phyloP scores from a whole-genome alignment of 1,140 invertebrate genomes.

The Zaprionus inermis region DNA sequence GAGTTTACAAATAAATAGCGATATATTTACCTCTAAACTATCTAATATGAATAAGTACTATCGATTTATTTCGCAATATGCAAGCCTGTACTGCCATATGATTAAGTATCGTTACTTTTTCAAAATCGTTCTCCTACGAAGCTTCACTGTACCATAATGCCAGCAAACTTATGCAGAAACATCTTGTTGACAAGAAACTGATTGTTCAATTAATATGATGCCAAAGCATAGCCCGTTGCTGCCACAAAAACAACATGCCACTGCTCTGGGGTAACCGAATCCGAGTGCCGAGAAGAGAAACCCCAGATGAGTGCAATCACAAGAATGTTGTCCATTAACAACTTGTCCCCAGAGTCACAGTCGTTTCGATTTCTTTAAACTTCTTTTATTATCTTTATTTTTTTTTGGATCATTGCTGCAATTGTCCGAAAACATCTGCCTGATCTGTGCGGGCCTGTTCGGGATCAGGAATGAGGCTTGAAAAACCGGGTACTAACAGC shows the following conservation, averaged over 20 bases:
- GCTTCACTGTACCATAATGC: slow-evolving; percentile 40
- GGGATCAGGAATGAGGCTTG: neutral
- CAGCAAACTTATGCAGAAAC: slow-evolving; percentile 26
- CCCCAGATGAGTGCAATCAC: slow-evolving; percentile 50
- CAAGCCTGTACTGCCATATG: no score
- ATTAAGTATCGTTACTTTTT: neutral
- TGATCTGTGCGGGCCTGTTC: slow-evolving; percentile 31
- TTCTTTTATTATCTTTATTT: neutral
- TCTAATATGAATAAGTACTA: no score
- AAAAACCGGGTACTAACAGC: slow-evolving; percentile 26
- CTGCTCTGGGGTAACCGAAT: slow-evolving; percentile 10
- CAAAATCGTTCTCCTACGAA: neutral
- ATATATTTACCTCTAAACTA: no score
- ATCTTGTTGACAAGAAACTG: slow-evolving; percentile 62
- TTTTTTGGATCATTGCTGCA: slow-evolving; percentile 11
- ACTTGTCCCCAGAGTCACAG: slow-evolving; percentile 66
- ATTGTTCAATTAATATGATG: slow-evolving; percentile 61
- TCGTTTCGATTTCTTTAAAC: slow-evolving; percentile 8
- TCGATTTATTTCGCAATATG: no score
- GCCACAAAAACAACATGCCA: slow-evolving; percentile 1
- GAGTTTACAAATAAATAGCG: no score
- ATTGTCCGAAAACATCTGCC: slow-evolving; percentile 65
- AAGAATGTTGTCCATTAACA: slow-evolving; percentile 75
- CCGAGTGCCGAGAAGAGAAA: slow-evolving; percentile 21
- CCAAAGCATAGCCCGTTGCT: slow-evolving; percentile 24